These are phyloP conservation scores for Homarus americanus DNA, from an alignment of 1,140 invertebrate genomes.

Conservation along the genomic window DNA sequence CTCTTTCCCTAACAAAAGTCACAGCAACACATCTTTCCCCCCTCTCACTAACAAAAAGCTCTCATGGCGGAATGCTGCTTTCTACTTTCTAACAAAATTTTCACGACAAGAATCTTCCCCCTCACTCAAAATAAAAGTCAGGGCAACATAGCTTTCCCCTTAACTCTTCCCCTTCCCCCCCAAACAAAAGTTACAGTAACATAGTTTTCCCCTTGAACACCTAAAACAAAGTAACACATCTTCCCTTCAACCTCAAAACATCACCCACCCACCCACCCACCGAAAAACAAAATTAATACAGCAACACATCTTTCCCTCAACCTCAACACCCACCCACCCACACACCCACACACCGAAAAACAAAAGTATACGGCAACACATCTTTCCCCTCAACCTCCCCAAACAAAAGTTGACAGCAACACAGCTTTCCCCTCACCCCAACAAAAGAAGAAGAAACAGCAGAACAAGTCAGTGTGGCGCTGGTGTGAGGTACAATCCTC, in stretches of 20 bases:
- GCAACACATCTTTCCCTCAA: not conserved
- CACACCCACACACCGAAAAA: too few species aligned
- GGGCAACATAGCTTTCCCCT: not conserved
- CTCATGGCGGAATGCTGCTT: too few species aligned
- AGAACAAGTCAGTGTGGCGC: not conserved
- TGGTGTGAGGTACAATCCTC: not conserved
- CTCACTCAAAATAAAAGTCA: too few species aligned
- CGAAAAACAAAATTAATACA: conserved; percentile 5
- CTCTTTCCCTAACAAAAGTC: not conserved
- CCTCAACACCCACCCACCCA: not conserved
- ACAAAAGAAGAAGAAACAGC: not conserved
- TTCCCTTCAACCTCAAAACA: not conserved
- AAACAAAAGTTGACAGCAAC: not conserved
- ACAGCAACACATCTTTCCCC: not conserved
- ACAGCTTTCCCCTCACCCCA: not conserved
- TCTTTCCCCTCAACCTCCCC: not conserved
- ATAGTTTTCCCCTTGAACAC: not conserved
- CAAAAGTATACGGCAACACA: not conserved
- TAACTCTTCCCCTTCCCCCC: not conserved
- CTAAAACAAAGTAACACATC: not conserved
- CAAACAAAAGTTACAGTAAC: not conserved
- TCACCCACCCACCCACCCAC: not conserved
- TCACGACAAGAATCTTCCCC: too few species aligned
- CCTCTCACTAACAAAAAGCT: not conserved
- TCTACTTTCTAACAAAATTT: too few species aligned